phyloP scores from a whole-genome alignment of 2,797 vertebrate genomes.

The Molothrus aeneus region DNA sequence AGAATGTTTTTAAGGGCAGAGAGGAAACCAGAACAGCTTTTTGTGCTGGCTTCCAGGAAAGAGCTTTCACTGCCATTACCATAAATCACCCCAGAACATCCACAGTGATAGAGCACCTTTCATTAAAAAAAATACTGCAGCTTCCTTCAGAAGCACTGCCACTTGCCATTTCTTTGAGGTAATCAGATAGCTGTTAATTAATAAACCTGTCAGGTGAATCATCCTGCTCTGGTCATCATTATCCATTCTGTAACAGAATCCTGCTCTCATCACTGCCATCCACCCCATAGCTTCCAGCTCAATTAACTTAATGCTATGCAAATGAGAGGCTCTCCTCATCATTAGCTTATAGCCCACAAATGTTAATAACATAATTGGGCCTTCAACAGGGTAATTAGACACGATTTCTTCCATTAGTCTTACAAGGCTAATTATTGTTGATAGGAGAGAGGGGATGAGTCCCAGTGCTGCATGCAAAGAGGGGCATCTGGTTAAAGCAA shows the following conservation, averaged over 20 bases:
- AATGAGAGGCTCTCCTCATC: constrained; percentile 87
- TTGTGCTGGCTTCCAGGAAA: not conserved
- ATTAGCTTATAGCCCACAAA: constrained; percentile 87
- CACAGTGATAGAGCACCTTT: constrained; percentile 3
- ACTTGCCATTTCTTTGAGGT: constrained; percentile 78
- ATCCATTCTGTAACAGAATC: constrained; percentile 91
- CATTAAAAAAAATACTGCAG: constrained; percentile 26
- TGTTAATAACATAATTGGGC: constrained; percentile 95
- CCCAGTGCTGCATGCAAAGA: constrained; percentile 66
- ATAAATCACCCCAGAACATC: constrained; percentile 16
- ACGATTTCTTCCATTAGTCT: constrained; percentile 85
- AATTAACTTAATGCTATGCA: constrained; percentile 99
- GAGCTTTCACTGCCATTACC: not conserved
- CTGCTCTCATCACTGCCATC: constrained; percentile 74
- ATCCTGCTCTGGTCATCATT: constrained; percentile 86
- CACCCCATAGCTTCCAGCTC: constrained; percentile 80
- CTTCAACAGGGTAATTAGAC: constrained; percentile 92
- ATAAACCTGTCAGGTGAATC: constrained; percentile 94
- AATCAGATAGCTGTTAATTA: constrained; percentile 94
- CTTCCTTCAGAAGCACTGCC: constrained; percentile 48
- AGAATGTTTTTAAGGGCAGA: not conserved
- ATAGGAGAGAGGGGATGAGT: constrained; percentile 71
- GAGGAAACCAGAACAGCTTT: not conserved
- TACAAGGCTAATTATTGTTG: constrained; percentile 86
- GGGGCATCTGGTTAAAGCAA: constrained; percentile 71